Evolutionary conservation across 2,888 invertebrate species (phyloP).

Genomic region (Agrilus mali): DNA sequence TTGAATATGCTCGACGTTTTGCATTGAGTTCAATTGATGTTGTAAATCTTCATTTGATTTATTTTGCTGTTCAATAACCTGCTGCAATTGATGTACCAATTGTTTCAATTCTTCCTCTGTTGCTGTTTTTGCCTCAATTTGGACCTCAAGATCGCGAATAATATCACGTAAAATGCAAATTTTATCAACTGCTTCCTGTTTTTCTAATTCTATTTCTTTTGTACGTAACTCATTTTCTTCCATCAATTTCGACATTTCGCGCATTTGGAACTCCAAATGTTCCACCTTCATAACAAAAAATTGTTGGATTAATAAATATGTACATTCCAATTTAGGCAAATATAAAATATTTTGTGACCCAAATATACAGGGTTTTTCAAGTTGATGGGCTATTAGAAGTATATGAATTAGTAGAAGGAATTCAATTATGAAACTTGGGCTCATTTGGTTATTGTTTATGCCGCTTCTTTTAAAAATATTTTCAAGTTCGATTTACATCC

Average conservation of each 20-base stretch:
- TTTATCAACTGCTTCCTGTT: conserved; percentile 65
- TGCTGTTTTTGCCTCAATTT: conserved; percentile 53
- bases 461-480: no score
- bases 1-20: conserved; percentile 31
- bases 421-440: no score
- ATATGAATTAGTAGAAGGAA: no score
- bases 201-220: conserved; percentile 53
- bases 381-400: no score
- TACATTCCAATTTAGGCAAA: no score
- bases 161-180: conserved; percentile 62
- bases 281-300: conserved; percentile 50
- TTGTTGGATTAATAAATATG: no score
- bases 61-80: conserved; percentile 30
- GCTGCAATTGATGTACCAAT: conserved; percentile 37
- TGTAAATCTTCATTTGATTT: conserved; percentile 37
- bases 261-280: conserved; percentile 61
- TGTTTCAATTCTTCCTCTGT: conserved; percentile 48
- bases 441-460: no score
- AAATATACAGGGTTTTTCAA: no score
- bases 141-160: conserved; percentile 62
- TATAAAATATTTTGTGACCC: no score
- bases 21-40: conserved; percentile 41
- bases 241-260: conserved; percentile 52
- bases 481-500: no score
- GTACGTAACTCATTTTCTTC: conserved; percentile 48